Evolutionary conservation across 2,888 invertebrate species (phyloP), one percentile per base, ranked within the genome.

Genomic region (Epirrhoe tristata): DNA sequence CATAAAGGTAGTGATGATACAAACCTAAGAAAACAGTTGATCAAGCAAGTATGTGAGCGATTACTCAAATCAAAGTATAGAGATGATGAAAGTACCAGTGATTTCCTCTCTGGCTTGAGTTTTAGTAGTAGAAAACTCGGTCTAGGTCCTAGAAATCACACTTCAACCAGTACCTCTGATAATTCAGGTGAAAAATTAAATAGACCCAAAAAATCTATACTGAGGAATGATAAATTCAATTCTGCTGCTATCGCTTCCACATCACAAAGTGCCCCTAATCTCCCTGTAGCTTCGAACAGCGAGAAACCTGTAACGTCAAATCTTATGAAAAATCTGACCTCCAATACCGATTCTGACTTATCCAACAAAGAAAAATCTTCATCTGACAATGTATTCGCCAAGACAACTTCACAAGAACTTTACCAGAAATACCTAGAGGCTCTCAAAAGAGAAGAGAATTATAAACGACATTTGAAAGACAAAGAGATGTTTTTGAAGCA

Each of bases 1-100:
- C 93, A 94, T 70, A 93, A 94, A 34, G 94, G 94, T 71, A 94
- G 94, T 73, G 94, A 95, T 72, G 94, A 96, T 81, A 84, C 93
- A 14, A 86, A 92, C 43, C 89, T 95, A 5, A 96, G 96, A 82
- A 95, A 95, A 73, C 91, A 94, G 75, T 91, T 96, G 54, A 93
- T 96, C 14, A 95, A 95, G 77, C 95, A 95, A 79, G 94, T 96
- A 59, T 94, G 96, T 0, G 92, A 94, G 70, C 94, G 95, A 80
- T 88, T 96, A 12, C 84, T 95, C 0, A 94, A 93, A 54, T 91
- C 94, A 0, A 94, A 93, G 72, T 95, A 95, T 78, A 92, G 93
- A 54, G 95, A 94, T 78, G 95, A 96, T 71, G 93, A 91, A 48
- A 91, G 86, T 69, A 86, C 87, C 4, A 91, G 90, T 53, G 93